Conservation (phyloP, 2,113 vertebrate genomes). For the Anoplopoma fimbria region DNA sequence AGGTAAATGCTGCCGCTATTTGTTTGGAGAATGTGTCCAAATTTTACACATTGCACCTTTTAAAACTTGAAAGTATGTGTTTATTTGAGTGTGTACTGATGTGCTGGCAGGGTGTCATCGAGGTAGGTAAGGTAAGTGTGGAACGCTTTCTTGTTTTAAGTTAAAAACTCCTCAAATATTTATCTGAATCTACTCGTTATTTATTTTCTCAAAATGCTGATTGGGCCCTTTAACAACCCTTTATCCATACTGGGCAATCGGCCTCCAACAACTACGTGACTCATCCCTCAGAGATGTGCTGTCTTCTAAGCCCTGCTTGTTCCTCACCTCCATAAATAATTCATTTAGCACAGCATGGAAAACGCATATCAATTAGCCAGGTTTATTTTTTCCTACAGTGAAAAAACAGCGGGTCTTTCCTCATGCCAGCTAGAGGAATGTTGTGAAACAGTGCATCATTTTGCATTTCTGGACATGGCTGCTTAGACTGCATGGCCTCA, state of each 20-base stretch:
- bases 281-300: constrained; percentile 44
- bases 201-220: constrained; percentile 9
- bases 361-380: constrained; percentile 80
- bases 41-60: not conserved
- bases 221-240: constrained; percentile 13
- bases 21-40: not conserved
- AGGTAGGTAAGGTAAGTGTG: not conserved
- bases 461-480: constrained; percentile 63
- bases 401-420: constrained; percentile 56
- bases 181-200: not conserved
- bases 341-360: constrained; percentile 79
- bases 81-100: not conserved
- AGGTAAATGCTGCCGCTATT: not conserved
- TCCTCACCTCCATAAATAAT: constrained; percentile 75
- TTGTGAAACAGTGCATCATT: constrained; percentile 73
- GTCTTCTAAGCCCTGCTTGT: constrained; percentile 48
- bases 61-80: not conserved
- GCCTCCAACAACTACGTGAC: constrained; percentile 44
- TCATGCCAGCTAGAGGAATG: constrained; percentile 44
- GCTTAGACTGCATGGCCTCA: constrained; percentile 40
- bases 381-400: constrained; percentile 64
- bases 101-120: not conserved
- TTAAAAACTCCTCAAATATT: not conserved
- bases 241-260: not conserved
- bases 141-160: not conserved